These are phyloP conservation scores for Micropterix aruncella DNA, from an alignment of 2,888 invertebrate species.

Conservation along the genomic window DNA sequence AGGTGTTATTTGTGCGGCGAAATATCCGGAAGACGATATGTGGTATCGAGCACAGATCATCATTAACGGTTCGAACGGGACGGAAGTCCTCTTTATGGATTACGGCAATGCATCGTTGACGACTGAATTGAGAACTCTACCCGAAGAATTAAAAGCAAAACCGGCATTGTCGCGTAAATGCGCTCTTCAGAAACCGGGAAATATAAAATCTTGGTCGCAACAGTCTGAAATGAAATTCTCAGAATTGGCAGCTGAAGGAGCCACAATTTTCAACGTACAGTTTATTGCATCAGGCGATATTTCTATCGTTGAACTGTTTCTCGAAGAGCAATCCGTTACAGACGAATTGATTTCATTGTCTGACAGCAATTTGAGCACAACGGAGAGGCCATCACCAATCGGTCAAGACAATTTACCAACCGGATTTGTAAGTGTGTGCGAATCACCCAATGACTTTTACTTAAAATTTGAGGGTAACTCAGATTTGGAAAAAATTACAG, in stretches of 20 bases:
- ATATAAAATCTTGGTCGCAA: slow-evolving; percentile 46
- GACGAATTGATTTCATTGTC: slow-evolving; percentile 42
- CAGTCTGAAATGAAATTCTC: slow-evolving; percentile 50
- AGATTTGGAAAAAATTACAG: slow-evolving; percentile 46
- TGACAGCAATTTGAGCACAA: slow-evolving; percentile 18
- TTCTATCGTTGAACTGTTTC: slow-evolving; percentile 44
- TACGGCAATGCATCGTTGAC: slow-evolving; percentile 50
- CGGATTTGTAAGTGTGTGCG: slow-evolving; percentile 52
- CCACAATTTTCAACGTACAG: slow-evolving; percentile 52
- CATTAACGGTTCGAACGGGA: slow-evolving; percentile 37
- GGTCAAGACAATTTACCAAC: slow-evolving; percentile 32
- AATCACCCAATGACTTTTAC: slow-evolving; percentile 59
- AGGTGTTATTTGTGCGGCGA: slow-evolving; percentile 47
- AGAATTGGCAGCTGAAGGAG: slow-evolving; percentile 53
- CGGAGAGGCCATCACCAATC: slow-evolving; percentile 27
- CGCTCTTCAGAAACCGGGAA: slow-evolving; percentile 41
- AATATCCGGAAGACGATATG: slow-evolving; percentile 46
- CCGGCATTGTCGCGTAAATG: slow-evolving; percentile 48
- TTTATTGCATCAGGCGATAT: slow-evolving; percentile 52
- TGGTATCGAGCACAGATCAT: slow-evolving; percentile 57
- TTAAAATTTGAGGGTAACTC: slow-evolving; percentile 45
- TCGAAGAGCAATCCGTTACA: slow-evolving; percentile 47
- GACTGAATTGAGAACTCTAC: slow-evolving; percentile 41
- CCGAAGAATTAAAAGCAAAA: slow-evolving; percentile 41
- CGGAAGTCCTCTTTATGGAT: slow-evolving; percentile 52